Conservation (phyloP, 2,797 vertebrate genomes). For the Naso thynnoides region DNA sequence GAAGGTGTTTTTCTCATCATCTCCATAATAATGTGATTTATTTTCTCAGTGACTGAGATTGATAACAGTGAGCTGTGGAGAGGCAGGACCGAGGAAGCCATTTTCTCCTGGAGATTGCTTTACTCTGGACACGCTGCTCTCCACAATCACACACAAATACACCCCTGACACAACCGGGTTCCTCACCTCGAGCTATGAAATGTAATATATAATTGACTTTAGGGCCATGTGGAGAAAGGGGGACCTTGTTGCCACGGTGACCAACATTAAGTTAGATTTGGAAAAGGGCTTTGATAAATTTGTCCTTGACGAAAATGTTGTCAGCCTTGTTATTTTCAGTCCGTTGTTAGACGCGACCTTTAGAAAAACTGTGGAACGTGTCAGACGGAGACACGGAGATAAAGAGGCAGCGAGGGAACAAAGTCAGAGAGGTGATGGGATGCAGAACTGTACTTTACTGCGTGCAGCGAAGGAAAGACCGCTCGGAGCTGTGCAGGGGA, state of each 20-base stretch:
- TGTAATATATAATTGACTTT: background rate
- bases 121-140: background rate
- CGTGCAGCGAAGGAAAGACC: background rate
- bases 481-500: background rate
- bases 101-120: slow-evolving; percentile 19
- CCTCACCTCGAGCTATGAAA: background rate
- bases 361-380: background rate
- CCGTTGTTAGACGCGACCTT: slow-evolving; percentile 16
- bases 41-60: background rate
- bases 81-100: background rate
- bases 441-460: too few relatives aligned
- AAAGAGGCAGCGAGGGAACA: background rate
- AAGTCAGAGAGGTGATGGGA: background rate
- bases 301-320: background rate
- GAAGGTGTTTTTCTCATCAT: background rate
- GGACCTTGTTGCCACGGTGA: slow-evolving; percentile 16
- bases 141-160: background rate
- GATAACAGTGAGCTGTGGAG: background rate
- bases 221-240: background rate
- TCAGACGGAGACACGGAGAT: background rate
- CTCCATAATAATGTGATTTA: background rate
- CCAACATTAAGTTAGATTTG: background rate
- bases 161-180: background rate
- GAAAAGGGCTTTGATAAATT: background rate
- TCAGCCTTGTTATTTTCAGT: background rate